Conservation (phyloP, 2,113 vertebrate species). For the Zosterops pallidus region DNA sequence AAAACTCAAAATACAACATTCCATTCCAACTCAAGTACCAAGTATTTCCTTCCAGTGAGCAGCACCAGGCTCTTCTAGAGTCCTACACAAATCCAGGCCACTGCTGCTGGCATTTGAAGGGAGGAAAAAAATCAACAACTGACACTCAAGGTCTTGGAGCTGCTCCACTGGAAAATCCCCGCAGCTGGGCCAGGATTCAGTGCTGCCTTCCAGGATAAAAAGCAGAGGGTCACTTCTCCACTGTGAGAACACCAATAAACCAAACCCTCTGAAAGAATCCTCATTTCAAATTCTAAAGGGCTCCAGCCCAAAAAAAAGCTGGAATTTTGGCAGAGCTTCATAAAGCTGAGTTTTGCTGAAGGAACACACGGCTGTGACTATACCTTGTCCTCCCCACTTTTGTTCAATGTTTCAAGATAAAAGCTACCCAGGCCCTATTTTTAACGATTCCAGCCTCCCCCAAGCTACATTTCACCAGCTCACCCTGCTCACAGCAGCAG, state of each 20-base stretch:
- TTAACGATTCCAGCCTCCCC: not conserved
- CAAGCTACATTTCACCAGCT: not conserved
- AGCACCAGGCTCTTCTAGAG: not conserved
- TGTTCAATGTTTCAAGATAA: not conserved
- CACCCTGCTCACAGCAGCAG: not conserved
- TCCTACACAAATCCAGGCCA: not conserved
- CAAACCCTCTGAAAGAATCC: not conserved
- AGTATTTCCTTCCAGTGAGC: not conserved
- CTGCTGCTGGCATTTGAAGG: not conserved
- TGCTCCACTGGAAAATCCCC: not conserved
- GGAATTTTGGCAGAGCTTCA: not conserved
- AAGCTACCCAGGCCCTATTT: not conserved
- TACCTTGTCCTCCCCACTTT: not conserved
- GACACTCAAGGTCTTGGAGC: not conserved
- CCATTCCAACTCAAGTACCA: not conserved
- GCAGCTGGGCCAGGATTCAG: not conserved
- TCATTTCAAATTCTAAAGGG: not conserved
- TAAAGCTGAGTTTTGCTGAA: not conserved
- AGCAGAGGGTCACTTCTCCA: not conserved
- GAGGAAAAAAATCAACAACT: not conserved
- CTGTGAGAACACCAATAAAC: not conserved
- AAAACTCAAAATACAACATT: not conserved
- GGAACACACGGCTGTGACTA: fast-evolving
- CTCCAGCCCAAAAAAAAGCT: not conserved
- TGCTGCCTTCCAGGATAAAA: not conserved